Base-by-base conservation (phyloP, 2,888 invertebrate genomes). In the Cepaea hortensis region DNA sequence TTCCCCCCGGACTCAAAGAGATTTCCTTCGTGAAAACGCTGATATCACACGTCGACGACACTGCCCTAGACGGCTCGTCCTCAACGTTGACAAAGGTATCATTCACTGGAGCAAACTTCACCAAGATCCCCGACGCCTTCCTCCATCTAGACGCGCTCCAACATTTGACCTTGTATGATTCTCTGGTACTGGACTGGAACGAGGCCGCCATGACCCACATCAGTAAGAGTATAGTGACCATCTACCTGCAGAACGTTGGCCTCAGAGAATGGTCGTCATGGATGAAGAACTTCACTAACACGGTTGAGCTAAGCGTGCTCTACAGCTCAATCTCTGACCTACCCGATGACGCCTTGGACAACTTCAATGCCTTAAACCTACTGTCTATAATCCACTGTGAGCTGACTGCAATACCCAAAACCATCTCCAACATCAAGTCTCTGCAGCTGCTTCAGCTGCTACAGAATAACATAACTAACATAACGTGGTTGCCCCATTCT, bases 301-400 rank as follows among this genome's bases (percentile, higher is more conserved):
- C 55, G 0, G 11, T 5, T 2, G 13, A 20, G 9, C 11, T 79
- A 13, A 61, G 50, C 61, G 61, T 79, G 1, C 20, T 48, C 48
- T 15, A 48, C 3, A 23, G 77, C 23, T 23, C 77, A 20, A 61
- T 79, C 23, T 79, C 77, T 7, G 9, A 55, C 0, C 9, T 79
- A 13, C 77, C 77, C 7, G 77, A 79, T 61, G 23, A 79, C 55
- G 77, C 77, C 3, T n/a, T 79, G 11, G 77, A 79, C 61, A 73
- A 23, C 23, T 7, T 35, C 6, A 11, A 9, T 3, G 48, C 11
- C 0, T 55, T 79, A 61, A 55, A 79, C n/a, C 55, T 61, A 2
- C 15, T 79, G 61, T 55, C 77, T 11, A 79, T 79, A 61, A 79
- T 61, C 11, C 55, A 55, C 13, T 61, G 77, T 79, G 11, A 61